Conservation (phyloP, 2,888 invertebrate species). For the Lordiphosa andalusiaca region DNA sequence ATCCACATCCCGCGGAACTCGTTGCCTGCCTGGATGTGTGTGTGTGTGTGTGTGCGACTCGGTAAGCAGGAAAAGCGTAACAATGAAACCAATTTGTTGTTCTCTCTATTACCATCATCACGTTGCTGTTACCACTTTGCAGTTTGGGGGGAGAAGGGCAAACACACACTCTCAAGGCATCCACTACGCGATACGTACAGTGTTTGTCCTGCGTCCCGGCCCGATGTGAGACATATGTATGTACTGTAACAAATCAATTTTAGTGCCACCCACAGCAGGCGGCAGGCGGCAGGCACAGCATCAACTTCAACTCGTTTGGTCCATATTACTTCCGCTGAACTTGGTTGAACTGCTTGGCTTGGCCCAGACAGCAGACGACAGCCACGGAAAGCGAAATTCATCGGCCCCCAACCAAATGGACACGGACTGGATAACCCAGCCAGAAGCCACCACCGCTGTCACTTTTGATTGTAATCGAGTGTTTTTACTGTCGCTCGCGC, state of each 20-base stretch:
- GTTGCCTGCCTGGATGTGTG: too few species aligned
- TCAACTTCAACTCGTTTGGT: slow-evolving; percentile 39
- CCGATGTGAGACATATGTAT: slow-evolving; percentile 62
- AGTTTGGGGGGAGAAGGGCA: neutral
- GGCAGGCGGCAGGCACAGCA: neutral
- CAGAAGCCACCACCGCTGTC: slow-evolving; percentile 41
- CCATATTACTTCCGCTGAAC: slow-evolving; percentile 59
- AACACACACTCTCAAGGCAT: neutral
- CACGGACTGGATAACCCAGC: slow-evolving; percentile 1
- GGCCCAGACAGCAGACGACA: slow-evolving; percentile 13
- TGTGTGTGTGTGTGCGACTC: slow-evolving; percentile 20
- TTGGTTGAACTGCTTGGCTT: slow-evolving; percentile 39
- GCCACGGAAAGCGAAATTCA: slow-evolving; percentile 15
- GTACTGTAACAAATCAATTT: slow-evolving; percentile 66
- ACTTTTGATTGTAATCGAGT: slow-evolving; percentile 72
- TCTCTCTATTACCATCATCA: slow-evolving; percentile 45
- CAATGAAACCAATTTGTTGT: slow-evolving; percentile 62
- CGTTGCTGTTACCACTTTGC: slow-evolving; percentile 24
- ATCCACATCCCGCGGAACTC: too few species aligned
- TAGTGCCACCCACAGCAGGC: slow-evolving; percentile 31
- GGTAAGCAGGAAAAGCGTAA: slow-evolving; percentile 19
- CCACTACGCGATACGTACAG: slow-evolving; percentile 10
- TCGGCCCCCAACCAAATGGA: neutral
- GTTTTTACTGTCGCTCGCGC: slow-evolving; percentile 47
- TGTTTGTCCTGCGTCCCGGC: slow-evolving; percentile 17